A percentile compares a stretch with the other conserved stretches of the same genome.
phyloP scores from a whole-genome alignment of 1,140 invertebrate genomes.

The Neodiprion lecontei region DNA sequence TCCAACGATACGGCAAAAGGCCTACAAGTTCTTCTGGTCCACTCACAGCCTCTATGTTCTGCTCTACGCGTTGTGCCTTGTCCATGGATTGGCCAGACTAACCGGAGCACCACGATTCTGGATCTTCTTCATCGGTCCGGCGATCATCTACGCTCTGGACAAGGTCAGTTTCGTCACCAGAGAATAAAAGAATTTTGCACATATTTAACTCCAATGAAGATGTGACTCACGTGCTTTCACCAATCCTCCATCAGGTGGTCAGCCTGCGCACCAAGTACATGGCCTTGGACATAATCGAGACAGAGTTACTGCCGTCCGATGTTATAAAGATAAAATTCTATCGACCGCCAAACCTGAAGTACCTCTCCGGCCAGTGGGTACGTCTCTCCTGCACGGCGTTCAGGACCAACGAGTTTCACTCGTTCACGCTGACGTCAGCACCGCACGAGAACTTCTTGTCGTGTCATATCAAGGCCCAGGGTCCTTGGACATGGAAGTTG shows the following conservation, averaged over 20 bases:
- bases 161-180: conserved; percentile 69
- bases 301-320: conserved; percentile 94
- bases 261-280: conserved; percentile 92
- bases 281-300: conserved; percentile 93
- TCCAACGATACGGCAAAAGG: conserved; percentile 90
- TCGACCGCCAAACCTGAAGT: conserved; percentile 95
- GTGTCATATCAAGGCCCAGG: conserved; percentile 97
- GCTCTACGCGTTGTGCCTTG: conserved; percentile 87
- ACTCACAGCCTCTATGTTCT: conserved; percentile 94
- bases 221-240: too few species aligned
- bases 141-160: conserved; percentile 87
- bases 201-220: too few species aligned
- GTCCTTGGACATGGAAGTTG: conserved; percentile 99
- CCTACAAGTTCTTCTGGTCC: conserved; percentile 96
- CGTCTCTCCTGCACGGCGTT: conserved; percentile 93
- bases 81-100: conserved; percentile 94
- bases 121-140: conserved; percentile 95
- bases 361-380: conserved; percentile 90
- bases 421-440: conserved; percentile 97
- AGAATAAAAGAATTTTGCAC: background rate
- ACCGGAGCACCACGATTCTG: conserved; percentile 94
- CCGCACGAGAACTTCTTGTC: conserved; percentile 98
- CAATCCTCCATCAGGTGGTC: conserved; percentile 69
- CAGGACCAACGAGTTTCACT: conserved; percentile 93
- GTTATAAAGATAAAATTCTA: conserved; percentile 93